Conservation (phyloP, 1,140 invertebrate species). For the Eufriesea mexicana region DNA sequence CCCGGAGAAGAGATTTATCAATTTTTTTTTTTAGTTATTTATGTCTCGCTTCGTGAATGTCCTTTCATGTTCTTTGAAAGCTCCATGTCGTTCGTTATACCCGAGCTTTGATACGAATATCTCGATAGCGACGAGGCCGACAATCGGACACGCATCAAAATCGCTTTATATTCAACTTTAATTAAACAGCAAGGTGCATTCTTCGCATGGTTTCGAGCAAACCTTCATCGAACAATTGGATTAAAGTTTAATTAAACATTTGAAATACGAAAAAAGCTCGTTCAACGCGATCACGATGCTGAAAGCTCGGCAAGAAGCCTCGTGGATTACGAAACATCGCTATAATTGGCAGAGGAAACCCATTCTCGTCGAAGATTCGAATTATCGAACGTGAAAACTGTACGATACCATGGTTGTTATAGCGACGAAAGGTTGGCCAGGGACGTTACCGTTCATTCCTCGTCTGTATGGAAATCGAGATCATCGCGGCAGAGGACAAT, state of each 20-base stretch:
- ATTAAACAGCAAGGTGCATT: constrained; percentile 52
- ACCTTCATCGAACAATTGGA: constrained; percentile 20
- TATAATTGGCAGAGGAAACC: too few species aligned
- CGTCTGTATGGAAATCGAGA: constrained; percentile 10
- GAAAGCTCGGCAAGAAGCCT: not conserved
- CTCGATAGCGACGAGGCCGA: constrained; percentile 14
- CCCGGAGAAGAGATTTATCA: too few species aligned
- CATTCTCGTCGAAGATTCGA: not conserved
- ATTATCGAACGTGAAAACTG: too few species aligned
- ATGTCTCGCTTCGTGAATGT: too few species aligned
- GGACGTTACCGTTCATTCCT: too few species aligned
- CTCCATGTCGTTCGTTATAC: constrained; percentile 3
- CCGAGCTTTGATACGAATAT: not conserved
- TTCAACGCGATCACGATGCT: too few species aligned
- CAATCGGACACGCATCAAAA: constrained; percentile 19
- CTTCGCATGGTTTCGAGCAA: constrained; percentile 1
- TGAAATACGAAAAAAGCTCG: not conserved
- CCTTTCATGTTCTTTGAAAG: not conserved
- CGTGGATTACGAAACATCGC: not conserved
- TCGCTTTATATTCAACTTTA: constrained; percentile 34
- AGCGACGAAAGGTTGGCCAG: too few species aligned
- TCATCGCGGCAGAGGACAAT: not conserved
- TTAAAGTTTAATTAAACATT: constrained; percentile 55
- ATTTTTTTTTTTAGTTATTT: too few species aligned
- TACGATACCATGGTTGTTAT: too few species aligned